Percentiles rank a stretch among this genome's conserved stretches.
Conservation (phyloP, 1,140 invertebrate genomes). For the Drosophila watanabei region DNA sequence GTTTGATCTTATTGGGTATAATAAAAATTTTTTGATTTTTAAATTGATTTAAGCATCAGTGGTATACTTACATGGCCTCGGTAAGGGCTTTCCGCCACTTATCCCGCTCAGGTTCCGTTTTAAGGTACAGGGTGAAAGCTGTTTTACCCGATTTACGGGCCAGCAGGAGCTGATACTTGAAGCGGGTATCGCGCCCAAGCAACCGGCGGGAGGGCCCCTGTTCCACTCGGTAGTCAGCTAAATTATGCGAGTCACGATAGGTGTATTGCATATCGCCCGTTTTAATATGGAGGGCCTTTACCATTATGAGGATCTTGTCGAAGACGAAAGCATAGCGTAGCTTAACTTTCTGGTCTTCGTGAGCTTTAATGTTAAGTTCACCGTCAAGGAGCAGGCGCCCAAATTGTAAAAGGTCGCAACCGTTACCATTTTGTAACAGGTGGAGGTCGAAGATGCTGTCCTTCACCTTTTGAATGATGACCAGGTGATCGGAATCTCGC, state of each 20-base stretch:
- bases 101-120: constrained; percentile 94
- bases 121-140: constrained; percentile 95
- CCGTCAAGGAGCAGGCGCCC: constrained; percentile 96
- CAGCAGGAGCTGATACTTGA: constrained; percentile 93
- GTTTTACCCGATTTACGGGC: constrained; percentile 93
- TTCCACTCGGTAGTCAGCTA: constrained; percentile 95
- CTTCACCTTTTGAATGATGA: constrained; percentile 96
- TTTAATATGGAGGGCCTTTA: constrained; percentile 94
- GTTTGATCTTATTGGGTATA: not conserved
- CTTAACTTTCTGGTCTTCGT: constrained; percentile 94
- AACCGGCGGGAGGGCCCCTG: constrained; percentile 89
- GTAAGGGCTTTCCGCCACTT: constrained; percentile 97
- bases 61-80: constrained; percentile 93
- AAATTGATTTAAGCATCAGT: not conserved
- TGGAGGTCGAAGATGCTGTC: constrained; percentile 93
- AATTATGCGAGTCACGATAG: constrained; percentile 93
- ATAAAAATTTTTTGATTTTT: not conserved
- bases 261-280: constrained; percentile 94
- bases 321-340: constrained; percentile 98
- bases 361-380: constrained; percentile 96
- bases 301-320: constrained; percentile 98
- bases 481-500: constrained; percentile 96
- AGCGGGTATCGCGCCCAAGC: constrained; percentile 90
- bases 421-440: constrained; percentile 90
- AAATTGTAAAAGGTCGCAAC: constrained; percentile 94